These are phyloP conservation scores for Microplitis manilae DNA, from an alignment of 2,888 invertebrate genomes.

Conservation along the genomic window DNA sequence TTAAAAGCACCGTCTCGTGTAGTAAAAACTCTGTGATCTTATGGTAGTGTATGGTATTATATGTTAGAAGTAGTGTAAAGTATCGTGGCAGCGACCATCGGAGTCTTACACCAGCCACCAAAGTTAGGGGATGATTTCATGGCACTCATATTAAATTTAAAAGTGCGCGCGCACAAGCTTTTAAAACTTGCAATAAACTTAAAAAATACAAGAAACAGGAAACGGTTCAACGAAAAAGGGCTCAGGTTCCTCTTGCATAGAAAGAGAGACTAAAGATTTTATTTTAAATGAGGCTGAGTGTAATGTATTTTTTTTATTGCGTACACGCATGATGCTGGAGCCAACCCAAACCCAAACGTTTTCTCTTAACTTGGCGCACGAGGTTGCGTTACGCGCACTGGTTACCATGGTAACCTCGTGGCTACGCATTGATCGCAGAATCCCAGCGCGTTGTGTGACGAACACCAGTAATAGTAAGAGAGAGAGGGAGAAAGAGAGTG, in stretches of 20 bases:
- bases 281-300: background rate
- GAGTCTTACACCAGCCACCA: too few species aligned
- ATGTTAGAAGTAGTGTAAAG: too few species aligned
- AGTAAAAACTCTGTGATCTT: background rate
- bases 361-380: slow-evolving; percentile 49
- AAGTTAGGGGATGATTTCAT: background rate
- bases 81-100: too few species aligned
- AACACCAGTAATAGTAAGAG: slow-evolving; percentile 55
- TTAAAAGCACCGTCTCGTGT: slow-evolving; percentile 1
- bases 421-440: slow-evolving; percentile 71
- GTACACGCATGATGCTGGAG: slow-evolving; percentile 22
- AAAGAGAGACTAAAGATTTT: background rate
- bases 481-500: slow-evolving; percentile 43
- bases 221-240: background rate
- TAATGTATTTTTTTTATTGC: slow-evolving; percentile 2
- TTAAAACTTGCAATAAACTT: background rate
- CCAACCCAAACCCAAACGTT: background rate
- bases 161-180: slow-evolving; percentile 28
- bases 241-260: background rate
- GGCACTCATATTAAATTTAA: background rate
- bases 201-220: background rate
- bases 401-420: slow-evolving; percentile 70
- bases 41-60: too few species aligned
- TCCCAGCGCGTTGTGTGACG: slow-evolving; percentile 66
- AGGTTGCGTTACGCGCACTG: slow-evolving; percentile 61